Base-by-base conservation (phyloP, 2,888 invertebrate species). In the Thera britannica region DNA sequence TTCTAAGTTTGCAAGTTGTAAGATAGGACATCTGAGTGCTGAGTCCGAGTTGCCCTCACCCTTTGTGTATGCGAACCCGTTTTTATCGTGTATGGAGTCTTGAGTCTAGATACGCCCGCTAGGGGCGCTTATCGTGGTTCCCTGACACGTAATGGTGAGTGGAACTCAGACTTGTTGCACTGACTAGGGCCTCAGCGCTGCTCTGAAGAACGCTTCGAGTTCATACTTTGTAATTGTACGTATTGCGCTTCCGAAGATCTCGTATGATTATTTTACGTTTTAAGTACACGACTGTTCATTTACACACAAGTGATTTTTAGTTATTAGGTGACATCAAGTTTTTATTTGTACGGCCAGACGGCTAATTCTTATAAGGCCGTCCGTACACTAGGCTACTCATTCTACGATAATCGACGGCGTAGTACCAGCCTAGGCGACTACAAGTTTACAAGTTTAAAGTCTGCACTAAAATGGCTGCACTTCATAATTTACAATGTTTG, bases 181-280 rank as follows among this genome's bases (percentile, higher is more conserved):
- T 71, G 73, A 52, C 69, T 44, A 12, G 68, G 63, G 60, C 60
- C 58, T 59, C 41, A 51, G 60, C 51, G 63, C 77, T 73, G 60
- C 51, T 60, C 77, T 73, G 67, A 74, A 76, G 72, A 75, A 59
- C 68, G 61, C 65, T 65, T 69, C 60, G 70, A 66, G 63, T 87
- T 86, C 79, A 83, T 86, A 85, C 83, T 84, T 82, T 87, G 83
- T 88, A 82, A 86, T 84, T 88, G 87, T 89, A 90, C 87, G 90
- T 92, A 88, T 88, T 88, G 87, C 88, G 89, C 92, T 92, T 93
- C 92, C 92, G 90, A 93, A 92, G 94, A 94, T 94, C 94, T 94
- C 94, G 93, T 93, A 86, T 85, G 88, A 85, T 81, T 73, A 75
- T 87, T 88, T 90, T 75, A 76, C 90, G 90, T 89, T 88, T 86